Conservation (phyloP, 2,113 vertebrate genomes). For the cattle (Bos taurus) region DNA sequence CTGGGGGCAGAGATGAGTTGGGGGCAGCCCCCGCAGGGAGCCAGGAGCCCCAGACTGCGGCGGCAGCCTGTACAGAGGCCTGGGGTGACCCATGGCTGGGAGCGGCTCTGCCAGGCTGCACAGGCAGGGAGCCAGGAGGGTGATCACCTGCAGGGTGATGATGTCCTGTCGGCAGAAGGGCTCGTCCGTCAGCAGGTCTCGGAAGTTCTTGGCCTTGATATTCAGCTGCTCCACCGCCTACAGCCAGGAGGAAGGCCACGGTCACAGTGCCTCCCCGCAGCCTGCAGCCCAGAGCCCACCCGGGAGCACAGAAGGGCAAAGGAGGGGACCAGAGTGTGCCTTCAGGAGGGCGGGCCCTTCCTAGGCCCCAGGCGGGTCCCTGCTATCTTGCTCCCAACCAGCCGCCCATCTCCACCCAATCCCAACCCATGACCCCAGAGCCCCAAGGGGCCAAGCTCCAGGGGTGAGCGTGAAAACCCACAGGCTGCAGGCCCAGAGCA, state of each 20-base stretch:
- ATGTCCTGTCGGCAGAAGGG: conserved; percentile 93
- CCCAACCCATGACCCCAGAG: neutral
- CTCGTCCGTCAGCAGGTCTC: conserved; percentile 94
- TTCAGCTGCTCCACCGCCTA: conserved; percentile 96
- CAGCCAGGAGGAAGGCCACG: neutral
- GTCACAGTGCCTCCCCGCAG: rapidly evolving
- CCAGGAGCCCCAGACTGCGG: neutral
- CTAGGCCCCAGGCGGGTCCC: neutral
- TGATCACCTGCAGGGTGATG: conserved; percentile 90
- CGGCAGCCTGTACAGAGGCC: rapidly evolving
- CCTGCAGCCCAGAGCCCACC: neutral
- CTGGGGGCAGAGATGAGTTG: neutral
- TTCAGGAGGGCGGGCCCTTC: neutral
- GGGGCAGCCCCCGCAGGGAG: neutral
- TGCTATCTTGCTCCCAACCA: neutral
- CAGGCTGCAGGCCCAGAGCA: neutral
- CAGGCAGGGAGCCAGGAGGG: neutral
- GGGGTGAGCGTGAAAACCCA: neutral
- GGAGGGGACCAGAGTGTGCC: rapidly evolving
- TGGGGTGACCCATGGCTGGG: no score
- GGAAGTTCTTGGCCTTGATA: conserved; percentile 94
- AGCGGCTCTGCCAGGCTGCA: neutral
- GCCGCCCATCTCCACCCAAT: neutral
- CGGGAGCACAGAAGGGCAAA: rapidly evolving
- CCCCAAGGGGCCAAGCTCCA: neutral